Conservation (phyloP, 2,113 vertebrate species). For the Nyctibius bracteatus region DNA sequence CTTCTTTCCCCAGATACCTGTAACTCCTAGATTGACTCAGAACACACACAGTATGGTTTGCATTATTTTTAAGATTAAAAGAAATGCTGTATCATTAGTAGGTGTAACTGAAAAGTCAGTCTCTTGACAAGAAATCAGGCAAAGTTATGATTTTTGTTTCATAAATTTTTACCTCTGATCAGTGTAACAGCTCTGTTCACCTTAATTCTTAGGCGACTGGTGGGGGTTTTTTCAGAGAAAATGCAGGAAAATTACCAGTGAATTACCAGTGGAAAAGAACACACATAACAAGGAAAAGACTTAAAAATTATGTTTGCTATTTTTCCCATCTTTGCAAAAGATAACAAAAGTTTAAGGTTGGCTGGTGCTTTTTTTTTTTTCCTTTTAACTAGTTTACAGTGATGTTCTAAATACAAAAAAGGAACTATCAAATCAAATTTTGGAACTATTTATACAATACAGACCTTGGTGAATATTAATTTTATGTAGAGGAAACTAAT, state of each 20-base stretch:
- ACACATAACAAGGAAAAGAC: not conserved
- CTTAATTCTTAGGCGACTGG: not conserved
- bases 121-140: not conserved
- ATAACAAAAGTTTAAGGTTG: not conserved
- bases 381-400: not conserved
- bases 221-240: not conserved
- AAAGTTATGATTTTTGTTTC: not conserved
- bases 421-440: not conserved
- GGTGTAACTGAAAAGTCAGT: not conserved
- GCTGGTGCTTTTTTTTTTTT: not conserved
- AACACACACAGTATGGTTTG: fast-evolving
- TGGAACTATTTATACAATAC: not conserved
- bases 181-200: not conserved
- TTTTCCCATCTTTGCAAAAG: not conserved
- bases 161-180: not conserved
- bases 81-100: not conserved
- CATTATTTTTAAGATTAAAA: not conserved
- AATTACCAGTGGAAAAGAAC: not conserved
- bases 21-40: not conserved
- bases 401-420: not conserved
- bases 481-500: not conserved
- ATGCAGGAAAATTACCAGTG: not conserved
- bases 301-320: fast-evolving
- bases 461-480: not conserved
- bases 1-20: not conserved